Conservation (phyloP, 2,888 invertebrate species). For the Dryomyza anilis region DNA sequence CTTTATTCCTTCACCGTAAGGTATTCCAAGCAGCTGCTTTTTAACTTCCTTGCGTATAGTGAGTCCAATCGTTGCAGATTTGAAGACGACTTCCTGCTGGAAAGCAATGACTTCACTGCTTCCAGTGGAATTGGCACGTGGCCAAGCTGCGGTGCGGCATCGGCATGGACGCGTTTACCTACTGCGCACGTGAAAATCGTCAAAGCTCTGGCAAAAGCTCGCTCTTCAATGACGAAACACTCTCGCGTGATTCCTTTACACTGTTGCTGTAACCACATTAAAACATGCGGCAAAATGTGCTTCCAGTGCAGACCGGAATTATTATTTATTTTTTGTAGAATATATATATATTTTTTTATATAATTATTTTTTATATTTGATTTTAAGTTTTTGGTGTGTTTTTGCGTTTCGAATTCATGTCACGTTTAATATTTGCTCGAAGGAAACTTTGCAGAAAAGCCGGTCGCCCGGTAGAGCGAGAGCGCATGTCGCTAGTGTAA, state of each 20-base stretch:
- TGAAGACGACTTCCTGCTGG: constrained; percentile 17
- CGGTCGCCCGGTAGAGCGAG: background rate
- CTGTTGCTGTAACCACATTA: background rate
- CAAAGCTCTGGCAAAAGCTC: background rate
- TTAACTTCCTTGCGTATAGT: background rate
- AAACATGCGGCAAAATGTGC: constrained; percentile 33
- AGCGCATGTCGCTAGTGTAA: background rate
- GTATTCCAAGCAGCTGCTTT: constrained; percentile 3
- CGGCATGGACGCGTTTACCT: too few relatives aligned
- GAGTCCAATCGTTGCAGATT: background rate
- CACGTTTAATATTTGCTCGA: background rate
- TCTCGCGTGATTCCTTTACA: too few relatives aligned
- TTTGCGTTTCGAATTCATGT: background rate
- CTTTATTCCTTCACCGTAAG: too few relatives aligned
- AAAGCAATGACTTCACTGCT: constrained; percentile 38
- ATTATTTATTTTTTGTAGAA: background rate
- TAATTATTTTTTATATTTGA: background rate
- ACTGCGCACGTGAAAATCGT: background rate
- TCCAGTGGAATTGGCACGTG: constrained; percentile 39
- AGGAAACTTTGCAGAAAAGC: constrained; percentile 19
- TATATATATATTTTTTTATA: background rate
- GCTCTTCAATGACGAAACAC: background rate
- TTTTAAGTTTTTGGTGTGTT: background rate
- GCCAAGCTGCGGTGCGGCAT: constrained; percentile 30
- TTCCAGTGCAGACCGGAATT: constrained; percentile 28